These are phyloP conservation scores for Vanessa atalanta DNA, from an alignment of 1,140 invertebrate genomes.

Conservation along the genomic window DNA sequence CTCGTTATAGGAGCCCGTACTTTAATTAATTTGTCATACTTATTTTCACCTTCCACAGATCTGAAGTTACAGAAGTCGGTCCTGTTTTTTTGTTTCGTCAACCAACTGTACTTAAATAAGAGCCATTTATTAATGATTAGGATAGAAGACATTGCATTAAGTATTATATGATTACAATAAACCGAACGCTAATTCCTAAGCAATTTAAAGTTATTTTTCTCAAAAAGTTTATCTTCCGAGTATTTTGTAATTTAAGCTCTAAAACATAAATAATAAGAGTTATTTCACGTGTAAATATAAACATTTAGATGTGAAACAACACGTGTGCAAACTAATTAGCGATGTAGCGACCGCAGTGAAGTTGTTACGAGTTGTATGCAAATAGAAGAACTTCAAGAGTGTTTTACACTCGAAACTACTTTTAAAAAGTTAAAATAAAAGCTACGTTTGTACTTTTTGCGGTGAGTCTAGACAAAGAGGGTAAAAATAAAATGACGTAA, in stretches of 20 bases:
- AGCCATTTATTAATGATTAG: too few species aligned
- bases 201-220: too few species aligned
- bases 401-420: conserved; percentile 5
- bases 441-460: neutral
- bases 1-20: neutral
- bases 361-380: conserved; percentile 15
- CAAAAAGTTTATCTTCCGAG: too few species aligned
- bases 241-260: neutral
- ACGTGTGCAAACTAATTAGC: conserved; percentile 31
- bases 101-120: too few species aligned
- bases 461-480: neutral
- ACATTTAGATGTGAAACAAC: neutral
- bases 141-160: too few species aligned
- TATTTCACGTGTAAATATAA: neutral
- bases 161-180: too few species aligned
- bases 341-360: conserved; percentile 4
- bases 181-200: too few species aligned
- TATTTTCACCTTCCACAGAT: neutral
- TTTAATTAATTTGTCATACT: conserved; percentile 1
- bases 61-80: neutral
- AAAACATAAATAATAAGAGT: neutral
- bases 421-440: neutral
- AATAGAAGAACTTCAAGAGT: conserved; percentile 2
- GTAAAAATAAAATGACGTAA: neutral
- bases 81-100: neutral